A percentile compares a stretch with the other conserved stretches of the same genome.
These are phyloP conservation scores for Nymphalis io DNA, from an alignment of 1,140 invertebrate genomes.

Conservation along the genomic window DNA sequence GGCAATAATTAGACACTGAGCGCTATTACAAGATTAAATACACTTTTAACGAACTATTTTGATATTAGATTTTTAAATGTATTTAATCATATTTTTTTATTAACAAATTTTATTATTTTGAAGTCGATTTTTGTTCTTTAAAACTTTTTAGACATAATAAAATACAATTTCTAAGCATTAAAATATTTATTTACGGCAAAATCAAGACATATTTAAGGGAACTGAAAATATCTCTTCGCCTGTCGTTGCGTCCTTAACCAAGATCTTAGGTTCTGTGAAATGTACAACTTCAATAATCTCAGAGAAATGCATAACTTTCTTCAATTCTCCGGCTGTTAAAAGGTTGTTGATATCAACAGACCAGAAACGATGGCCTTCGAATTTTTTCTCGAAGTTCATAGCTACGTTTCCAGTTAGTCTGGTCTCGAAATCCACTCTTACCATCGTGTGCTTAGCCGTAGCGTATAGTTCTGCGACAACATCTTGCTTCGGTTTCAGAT, in stretches of 20 bases:
- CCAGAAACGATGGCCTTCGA: constrained; percentile 55
- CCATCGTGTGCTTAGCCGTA: constrained; percentile 33
- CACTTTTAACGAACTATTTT: too few relatives aligned
- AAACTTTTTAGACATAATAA: background rate
- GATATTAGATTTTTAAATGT: too few relatives aligned
- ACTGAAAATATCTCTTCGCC: constrained; percentile 8
- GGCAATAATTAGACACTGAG: too few relatives aligned
- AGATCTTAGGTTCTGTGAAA: constrained; percentile 42
- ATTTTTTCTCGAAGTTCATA: constrained; percentile 43
- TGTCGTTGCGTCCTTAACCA: constrained; percentile 37
- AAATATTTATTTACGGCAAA: constrained; percentile 1
- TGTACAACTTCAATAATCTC: constrained; percentile 47
- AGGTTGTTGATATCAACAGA: constrained; percentile 41
- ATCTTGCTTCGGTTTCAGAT: constrained; percentile 44
- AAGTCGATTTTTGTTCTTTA: too few relatives aligned
- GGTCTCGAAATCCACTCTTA: constrained; percentile 52
- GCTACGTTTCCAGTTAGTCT: constrained; percentile 44
- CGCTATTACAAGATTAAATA: too few relatives aligned
- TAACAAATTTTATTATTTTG: too few relatives aligned
- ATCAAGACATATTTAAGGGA: constrained; percentile 18
- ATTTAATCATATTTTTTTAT: too few relatives aligned
- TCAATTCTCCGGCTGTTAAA: constrained; percentile 34
- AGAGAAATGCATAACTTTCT: constrained; percentile 26
- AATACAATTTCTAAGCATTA: background rate
- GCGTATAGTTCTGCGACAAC: constrained; percentile 40